Evolutionary conservation across 2,888 invertebrate genomes (phyloP), one percentile per base, ranked within the genome.

Genomic region (Pteria penguin): DNA sequence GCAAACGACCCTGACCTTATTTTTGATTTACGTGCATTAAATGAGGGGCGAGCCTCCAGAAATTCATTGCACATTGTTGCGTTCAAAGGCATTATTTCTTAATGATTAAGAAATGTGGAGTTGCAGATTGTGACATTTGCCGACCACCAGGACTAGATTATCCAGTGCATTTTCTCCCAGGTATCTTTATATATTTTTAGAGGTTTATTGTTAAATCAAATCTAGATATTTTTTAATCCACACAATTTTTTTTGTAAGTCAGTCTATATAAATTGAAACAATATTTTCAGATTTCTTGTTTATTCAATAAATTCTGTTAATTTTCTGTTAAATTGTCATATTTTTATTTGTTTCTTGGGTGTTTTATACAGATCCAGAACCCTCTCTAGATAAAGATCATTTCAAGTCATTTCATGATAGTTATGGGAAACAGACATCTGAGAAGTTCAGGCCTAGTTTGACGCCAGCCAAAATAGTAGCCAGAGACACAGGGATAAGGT

Each of bases 31-130:
- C 45, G 67, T 18, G 8, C 22, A 5, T n/a, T 27, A 5, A 67
- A 67, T 67, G 29, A 45, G 29, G 67, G 54, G 22, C 24, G 31
- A 52, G 29, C 67, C 66, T 31, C 66, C 72, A n/a, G n/a, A n/a
- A n/a, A n/a, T n/a, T n/a, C n/a, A n/a, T n/a, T n/a, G n/a, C n/a
- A 29, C 61, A 61, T n/a, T 61, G 61, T 32, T 29, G 31, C 29
- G 32, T 22, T 5, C 31, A 3, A 3, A 31, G 61, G n/a, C 18
- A 61, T n/a, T 61, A 61, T 22, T 61, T 61, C 31, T 61, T 61
- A 31, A 61, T 61, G 61, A 61, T 61, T 4, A 61, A 31, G 24
- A 61, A 61, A 61, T 61, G 61, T 61, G 29, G 29, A 31, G 32
- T 27, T 2, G 58, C 29, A 58, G 27, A 26, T 27, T 58, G 58